Conservation (phyloP, 2,888 invertebrate species). For the Pantelozetes paolii region DNA sequence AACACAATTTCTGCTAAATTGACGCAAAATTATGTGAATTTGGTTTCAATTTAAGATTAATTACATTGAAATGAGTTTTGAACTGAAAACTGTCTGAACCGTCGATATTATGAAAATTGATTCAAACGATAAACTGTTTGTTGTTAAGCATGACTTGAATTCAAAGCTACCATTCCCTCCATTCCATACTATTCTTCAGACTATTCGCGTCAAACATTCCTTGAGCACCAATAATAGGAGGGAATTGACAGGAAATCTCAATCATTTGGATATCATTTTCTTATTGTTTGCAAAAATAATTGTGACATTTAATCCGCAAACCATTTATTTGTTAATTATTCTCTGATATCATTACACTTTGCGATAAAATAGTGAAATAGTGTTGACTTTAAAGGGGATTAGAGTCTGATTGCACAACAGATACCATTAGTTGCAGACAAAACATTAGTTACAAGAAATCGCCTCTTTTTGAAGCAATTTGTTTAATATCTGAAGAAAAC, state of each 20-base stretch:
- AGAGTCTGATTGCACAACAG: not conserved
- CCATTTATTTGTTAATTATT: not conserved
- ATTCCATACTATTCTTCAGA: no score
- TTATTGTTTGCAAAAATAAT: not conserved
- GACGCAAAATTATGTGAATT: no score
- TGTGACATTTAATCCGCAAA: not conserved
- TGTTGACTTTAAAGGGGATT: not conserved
- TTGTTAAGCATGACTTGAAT: conserved; percentile 15
- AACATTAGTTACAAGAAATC: not conserved
- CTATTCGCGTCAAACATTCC: not conserved
- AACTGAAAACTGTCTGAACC: not conserved
- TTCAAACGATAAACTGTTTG: conserved; percentile 4
- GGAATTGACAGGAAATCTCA: conserved; percentile 13
- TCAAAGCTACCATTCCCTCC: not conserved
- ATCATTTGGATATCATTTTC: conserved; percentile 27
- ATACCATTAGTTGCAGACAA: conserved; percentile 2
- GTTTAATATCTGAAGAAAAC: no score
- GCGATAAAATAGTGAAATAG: not conserved
- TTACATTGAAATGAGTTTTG: not conserved
- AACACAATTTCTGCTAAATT: no score
- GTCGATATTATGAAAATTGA: conserved; percentile 1
- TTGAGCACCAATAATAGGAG: conserved; percentile 3
- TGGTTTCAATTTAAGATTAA: no score
- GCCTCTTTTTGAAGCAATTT: not conserved
- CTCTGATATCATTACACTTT: not conserved